These are phyloP conservation scores for Parelbella ahira DNA, from an alignment of 2,888 invertebrate species.

Conservation along the genomic window DNA sequence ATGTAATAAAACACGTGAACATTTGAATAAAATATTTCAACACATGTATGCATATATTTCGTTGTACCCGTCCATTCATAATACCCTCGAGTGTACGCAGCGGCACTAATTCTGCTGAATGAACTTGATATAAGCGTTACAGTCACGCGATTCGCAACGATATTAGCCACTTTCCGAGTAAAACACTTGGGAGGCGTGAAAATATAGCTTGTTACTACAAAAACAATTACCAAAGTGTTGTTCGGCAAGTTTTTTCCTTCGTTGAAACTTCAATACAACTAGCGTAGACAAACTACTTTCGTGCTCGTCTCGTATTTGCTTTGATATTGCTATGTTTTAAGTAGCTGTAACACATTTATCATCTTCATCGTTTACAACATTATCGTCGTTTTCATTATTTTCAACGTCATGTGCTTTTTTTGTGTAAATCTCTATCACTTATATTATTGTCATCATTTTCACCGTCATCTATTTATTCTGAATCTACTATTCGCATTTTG, in stretches of 20 bases:
- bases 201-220: slow-evolving; percentile 23
- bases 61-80: slow-evolving; percentile 5
- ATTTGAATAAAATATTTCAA: slow-evolving; percentile 10
- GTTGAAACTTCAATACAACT: slow-evolving; percentile 10
- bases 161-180: slow-evolving; percentile 22
- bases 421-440: no score
- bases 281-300: slow-evolving; percentile 9
- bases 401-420: no score
- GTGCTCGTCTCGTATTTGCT: background rate
- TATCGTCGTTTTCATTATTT: no score
- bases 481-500: no score
- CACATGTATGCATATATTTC: slow-evolving; percentile 1
- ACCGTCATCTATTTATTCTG: no score
- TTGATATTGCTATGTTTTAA: background rate
- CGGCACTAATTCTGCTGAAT: slow-evolving; percentile 32
- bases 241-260: slow-evolving; percentile 11
- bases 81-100: slow-evolving; percentile 11
- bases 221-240: slow-evolving; percentile 24
- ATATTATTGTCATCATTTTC: no score
- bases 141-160: slow-evolving; percentile 34
- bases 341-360: no score
- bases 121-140: slow-evolving; percentile 33
- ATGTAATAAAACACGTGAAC: background rate
- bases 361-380: no score
- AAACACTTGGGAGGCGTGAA: slow-evolving; percentile 24